Conservation (phyloP, 2,888 invertebrate genomes). For the Erynnis tages region DNA sequence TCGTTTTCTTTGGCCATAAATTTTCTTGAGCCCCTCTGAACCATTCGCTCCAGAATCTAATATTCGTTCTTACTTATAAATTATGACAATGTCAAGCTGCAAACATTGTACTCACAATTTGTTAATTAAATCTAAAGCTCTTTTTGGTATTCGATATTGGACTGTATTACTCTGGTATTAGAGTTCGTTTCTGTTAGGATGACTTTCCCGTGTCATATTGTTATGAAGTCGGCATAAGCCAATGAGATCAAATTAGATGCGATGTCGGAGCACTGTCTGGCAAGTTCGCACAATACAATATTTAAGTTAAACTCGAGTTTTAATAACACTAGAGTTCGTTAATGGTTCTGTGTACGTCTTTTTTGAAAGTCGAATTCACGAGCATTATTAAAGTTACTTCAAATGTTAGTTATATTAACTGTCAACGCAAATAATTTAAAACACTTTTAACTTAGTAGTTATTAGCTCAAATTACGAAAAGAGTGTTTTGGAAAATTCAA, state of each 20-base stretch:
- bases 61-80: slow-evolving; percentile 27
- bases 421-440: too few species aligned
- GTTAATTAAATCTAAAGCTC: slow-evolving; percentile 27
- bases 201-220: background rate
- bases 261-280: slow-evolving; percentile 7
- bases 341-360: background rate
- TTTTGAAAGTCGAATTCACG: background rate
- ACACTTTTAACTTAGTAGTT: too few species aligned
- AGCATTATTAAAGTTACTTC: too few species aligned
- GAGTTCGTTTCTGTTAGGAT: background rate
- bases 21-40: slow-evolving; percentile 12
- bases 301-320: background rate
- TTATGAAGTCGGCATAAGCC: slow-evolving; percentile 8
- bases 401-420: too few species aligned
- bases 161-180: background rate
- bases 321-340: too few species aligned
- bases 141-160: background rate
- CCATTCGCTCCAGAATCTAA: slow-evolving; percentile 21
- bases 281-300: background rate
- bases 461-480: too few species aligned
- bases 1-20: slow-evolving; percentile 17
- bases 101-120: slow-evolving; percentile 32
- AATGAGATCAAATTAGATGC: slow-evolving; percentile 7
- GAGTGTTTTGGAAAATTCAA: too few species aligned
- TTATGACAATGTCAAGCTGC: slow-evolving; percentile 29